phyloP scores from a whole-genome alignment of 2,888 invertebrate species.

The Germaria angustata region DNA sequence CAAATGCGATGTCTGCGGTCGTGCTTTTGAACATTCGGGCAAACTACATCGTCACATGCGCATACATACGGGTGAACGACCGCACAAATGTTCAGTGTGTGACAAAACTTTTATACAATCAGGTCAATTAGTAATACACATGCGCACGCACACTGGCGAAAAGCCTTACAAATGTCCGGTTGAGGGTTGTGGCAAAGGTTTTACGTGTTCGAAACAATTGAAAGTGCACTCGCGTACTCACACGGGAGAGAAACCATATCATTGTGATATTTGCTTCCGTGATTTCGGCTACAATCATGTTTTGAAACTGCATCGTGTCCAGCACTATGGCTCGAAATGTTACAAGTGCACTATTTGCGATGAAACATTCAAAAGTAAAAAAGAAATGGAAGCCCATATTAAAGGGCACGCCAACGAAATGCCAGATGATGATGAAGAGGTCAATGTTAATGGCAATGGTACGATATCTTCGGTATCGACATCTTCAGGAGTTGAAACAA shows the following conservation, averaged over 20 bases:
- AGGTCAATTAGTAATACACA: conserved; percentile 93
- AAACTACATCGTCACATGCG: conserved; percentile 94
- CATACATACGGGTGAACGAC: conserved; percentile 93
- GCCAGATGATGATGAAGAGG: conserved; percentile 81
- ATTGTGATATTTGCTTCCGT: conserved; percentile 94
- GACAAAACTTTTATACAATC: conserved; percentile 95
- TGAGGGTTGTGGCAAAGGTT: conserved; percentile 93
- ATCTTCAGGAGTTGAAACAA: conserved; percentile 68
- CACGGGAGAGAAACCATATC: conserved; percentile 94
- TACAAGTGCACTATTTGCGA: conserved; percentile 96
- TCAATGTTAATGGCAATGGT: conserved; percentile 56
- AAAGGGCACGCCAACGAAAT: conserved; percentile 86
- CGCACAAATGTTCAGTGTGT: conserved; percentile 93
- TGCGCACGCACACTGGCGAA: conserved; percentile 92
- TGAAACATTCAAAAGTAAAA: conserved; percentile 93
- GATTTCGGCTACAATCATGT: conserved; percentile 96
- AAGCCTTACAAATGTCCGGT: conserved; percentile 91
- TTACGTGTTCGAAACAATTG: conserved; percentile 94
- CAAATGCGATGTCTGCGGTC: conserved; percentile 92
- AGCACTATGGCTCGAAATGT: conserved; percentile 94
- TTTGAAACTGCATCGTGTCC: conserved; percentile 91
- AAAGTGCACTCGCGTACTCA: conserved; percentile 95
- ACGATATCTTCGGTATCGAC: conserved; percentile 67
- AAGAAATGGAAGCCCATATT: conserved; percentile 94
- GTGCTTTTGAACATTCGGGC: conserved; percentile 94